phyloP scores from a whole-genome alignment of 2,888 invertebrate genomes.

The Melanchra persicariae region DNA sequence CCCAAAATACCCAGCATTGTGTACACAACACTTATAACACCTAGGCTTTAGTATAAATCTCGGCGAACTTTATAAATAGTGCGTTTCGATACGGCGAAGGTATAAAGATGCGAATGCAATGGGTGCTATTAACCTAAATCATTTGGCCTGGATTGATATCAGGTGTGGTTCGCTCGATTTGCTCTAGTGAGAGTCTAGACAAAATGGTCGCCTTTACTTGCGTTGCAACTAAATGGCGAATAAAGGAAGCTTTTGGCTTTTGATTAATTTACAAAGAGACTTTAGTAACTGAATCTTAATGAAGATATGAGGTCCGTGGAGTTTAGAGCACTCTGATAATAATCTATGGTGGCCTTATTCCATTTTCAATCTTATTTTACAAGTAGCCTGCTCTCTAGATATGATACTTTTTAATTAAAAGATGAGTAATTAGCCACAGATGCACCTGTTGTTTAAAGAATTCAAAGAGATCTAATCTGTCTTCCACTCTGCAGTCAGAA shows the following conservation, averaged over 20 bases:
- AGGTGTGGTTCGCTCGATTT: conserved; percentile 28
- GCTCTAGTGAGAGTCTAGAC: conserved; percentile 12
- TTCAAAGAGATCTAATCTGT: conserved; percentile 39
- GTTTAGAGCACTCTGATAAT: background rate
- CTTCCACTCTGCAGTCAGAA: conserved; percentile 11
- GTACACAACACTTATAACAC: conserved; percentile 88
- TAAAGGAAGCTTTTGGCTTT: background rate
- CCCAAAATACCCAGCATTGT: conserved; percentile 89
- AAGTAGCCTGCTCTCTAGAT: background rate
- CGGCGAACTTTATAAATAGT: conserved; percentile 82
- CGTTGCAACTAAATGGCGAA: background rate
- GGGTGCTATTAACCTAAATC: conserved; percentile 72
- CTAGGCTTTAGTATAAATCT: conserved; percentile 86
- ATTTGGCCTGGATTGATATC: conserved; percentile 59
- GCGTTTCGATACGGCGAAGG: conserved; percentile 67
- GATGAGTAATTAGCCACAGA: conserved; percentile 37
- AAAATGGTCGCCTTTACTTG: conserved; percentile 32
- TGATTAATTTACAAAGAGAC: too few relatives aligned
- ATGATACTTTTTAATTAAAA: conserved; percentile 24
- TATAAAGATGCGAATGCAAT: conserved; percentile 67
- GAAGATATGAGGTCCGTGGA: background rate
- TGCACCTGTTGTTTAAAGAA: conserved; percentile 26
- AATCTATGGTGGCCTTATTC: background rate
- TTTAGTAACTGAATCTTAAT: background rate
- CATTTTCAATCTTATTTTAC: background rate